Evolutionary conservation across 2,888 invertebrate genomes (phyloP).

Genomic region (Chaetogeoica ovagalla): DNA sequence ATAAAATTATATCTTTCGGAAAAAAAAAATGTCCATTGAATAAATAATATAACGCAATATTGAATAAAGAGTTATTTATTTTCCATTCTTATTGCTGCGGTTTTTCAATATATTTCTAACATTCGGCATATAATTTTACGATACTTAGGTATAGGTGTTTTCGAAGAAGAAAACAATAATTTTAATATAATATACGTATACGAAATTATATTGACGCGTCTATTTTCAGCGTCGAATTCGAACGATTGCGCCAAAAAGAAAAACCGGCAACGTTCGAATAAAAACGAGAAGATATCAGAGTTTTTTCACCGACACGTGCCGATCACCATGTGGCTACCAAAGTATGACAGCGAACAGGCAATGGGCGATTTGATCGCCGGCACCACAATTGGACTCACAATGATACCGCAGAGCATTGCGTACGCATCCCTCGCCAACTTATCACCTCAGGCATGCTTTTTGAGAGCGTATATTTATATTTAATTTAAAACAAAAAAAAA

Average conservation of each 20-base stretch:
- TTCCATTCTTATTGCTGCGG: too few relatives aligned
- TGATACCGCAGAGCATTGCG: slow-evolving; percentile 91
- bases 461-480: neutral
- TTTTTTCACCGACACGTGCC: slow-evolving; percentile 49
- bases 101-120: too few relatives aligned
- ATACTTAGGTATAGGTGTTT: too few relatives aligned
- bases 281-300: neutral
- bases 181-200: too few relatives aligned
- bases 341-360: slow-evolving; percentile 70
- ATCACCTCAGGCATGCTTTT: slow-evolving; percentile 69
- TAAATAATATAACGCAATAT: too few relatives aligned
- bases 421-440: slow-evolving; percentile 85
- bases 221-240: neutral
- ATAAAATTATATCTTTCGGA: too few relatives aligned
- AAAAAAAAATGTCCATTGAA: too few relatives aligned
- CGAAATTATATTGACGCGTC: neutral
- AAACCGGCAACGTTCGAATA: neutral
- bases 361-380: slow-evolving; percentile 85
- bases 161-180: too few relatives aligned
- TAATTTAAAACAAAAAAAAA: too few relatives aligned
- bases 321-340: slow-evolving; percentile 63
- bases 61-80: too few relatives aligned
- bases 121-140: too few relatives aligned
- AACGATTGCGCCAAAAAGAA: slow-evolving; percentile 4
- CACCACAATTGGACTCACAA: slow-evolving; percentile 83